phyloP scores from a whole-genome alignment of 2,113 vertebrate genomes.

The Malurus melanocephalus region DNA sequence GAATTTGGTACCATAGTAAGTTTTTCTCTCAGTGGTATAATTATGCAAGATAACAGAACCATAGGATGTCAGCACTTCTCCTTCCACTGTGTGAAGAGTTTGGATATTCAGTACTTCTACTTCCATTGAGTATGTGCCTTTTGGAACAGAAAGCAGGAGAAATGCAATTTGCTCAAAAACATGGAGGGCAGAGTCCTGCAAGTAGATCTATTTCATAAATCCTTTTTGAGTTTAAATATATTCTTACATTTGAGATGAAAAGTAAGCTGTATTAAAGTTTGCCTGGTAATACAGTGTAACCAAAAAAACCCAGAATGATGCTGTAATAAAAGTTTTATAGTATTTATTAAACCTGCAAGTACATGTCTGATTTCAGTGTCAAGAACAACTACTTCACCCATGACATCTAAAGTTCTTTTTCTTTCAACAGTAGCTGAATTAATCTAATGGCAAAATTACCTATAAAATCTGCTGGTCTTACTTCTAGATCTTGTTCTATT shows the following conservation, averaged over 20 bases:
- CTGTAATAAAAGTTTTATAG: background rate
- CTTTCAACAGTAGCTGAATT: background rate
- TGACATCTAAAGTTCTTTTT: background rate
- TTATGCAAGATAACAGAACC: background rate
- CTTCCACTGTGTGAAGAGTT: background rate
- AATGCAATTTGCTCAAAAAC: background rate
- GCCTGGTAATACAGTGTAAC: background rate
- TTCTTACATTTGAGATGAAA: background rate
- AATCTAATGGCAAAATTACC: background rate
- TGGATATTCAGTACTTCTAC: background rate
- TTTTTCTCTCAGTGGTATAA: background rate
- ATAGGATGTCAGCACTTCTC: background rate
- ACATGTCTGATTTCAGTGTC: background rate
- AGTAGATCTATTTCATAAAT: background rate
- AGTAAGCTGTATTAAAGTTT: background rate
- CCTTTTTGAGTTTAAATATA: background rate
- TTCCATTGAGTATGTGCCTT: background rate
- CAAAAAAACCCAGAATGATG: background rate
- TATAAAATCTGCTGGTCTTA: background rate
- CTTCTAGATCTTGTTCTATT: background rate
- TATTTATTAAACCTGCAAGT: background rate
- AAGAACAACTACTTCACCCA: background rate
- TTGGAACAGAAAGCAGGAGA: background rate
- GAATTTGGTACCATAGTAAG: slow-evolving; percentile 7
- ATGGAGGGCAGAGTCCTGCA: background rate